A percentile compares a stretch with the other conserved stretches of the same genome.
Evolutionary conservation across 2,888 invertebrate species (phyloP).

Genomic region (Limnephilus rhombicus): DNA sequence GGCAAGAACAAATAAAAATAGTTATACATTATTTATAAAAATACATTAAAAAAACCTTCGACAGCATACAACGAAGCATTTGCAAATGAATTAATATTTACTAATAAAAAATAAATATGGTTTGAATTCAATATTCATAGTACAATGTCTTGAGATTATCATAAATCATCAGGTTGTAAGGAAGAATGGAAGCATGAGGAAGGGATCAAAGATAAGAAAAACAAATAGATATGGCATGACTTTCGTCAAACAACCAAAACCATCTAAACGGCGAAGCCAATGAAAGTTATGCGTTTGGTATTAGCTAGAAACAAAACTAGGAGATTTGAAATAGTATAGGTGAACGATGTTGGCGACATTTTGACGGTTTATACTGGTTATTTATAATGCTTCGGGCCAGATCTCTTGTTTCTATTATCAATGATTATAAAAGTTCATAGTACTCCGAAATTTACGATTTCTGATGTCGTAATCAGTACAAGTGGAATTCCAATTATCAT

Average conservation of each 20-base stretch:
- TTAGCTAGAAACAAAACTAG: background rate
- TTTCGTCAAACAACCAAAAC: too few species aligned
- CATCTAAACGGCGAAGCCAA: too few species aligned
- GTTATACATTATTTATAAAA: slow-evolving; percentile 16
- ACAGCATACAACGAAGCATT: background rate
- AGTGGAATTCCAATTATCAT: too few species aligned
- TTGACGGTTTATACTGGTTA: too few species aligned
- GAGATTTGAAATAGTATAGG: background rate
- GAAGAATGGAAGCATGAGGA: background rate
- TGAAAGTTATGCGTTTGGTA: too few species aligned
- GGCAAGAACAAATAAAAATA: background rate
- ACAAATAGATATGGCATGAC: too few species aligned
- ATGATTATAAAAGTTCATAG: too few species aligned
- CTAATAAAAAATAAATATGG: background rate
- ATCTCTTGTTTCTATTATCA: too few species aligned
- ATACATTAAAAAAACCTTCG: background rate
- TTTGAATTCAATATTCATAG: background rate
- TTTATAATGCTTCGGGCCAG: too few species aligned
- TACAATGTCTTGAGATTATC: background rate
- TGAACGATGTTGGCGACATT: background rate
- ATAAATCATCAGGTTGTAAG: background rate
- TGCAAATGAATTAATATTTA: background rate
- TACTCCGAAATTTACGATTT: too few species aligned
- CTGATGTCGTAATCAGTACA: too few species aligned
- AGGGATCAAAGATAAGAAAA: too few species aligned